These are phyloP conservation scores for Edolisoma coerulescens DNA, from an alignment of 2,113 vertebrate species.

Conservation along the genomic window DNA sequence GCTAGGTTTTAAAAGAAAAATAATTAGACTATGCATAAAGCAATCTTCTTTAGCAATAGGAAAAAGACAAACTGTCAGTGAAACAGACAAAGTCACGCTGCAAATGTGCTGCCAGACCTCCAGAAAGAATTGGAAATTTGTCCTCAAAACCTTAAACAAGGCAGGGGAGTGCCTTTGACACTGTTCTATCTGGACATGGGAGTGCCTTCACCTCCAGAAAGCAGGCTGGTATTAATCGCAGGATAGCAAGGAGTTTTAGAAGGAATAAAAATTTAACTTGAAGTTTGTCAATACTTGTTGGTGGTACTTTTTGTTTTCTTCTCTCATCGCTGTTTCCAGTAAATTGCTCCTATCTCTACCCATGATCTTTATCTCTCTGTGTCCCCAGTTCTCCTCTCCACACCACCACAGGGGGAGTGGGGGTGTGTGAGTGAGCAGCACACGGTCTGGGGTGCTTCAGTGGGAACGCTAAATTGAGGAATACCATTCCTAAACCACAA, in stretches of 20 bases:
- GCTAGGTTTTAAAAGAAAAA: not conserved
- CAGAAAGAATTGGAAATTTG: not conserved
- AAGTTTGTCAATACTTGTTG: not conserved
- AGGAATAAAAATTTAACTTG: not conserved
- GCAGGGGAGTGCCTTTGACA: not conserved
- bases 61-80: not conserved
- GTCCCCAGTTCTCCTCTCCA: not conserved
- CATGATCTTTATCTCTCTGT: not conserved
- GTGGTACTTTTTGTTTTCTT: not conserved
- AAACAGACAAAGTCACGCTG: not conserved
- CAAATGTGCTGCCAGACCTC: not conserved
- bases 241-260: not conserved
- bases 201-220: not conserved
- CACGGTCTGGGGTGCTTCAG: not conserved
- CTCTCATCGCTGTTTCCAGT: not conserved
- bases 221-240: not conserved
- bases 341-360: not conserved
- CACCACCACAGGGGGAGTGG: not conserved
- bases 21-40: not conserved
- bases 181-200: accelerated
- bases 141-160: not conserved
- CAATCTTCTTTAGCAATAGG: not conserved
- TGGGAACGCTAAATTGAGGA: not conserved
- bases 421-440: too few relatives aligned
- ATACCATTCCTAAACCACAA: not conserved